Evolutionary conservation across 2,888 invertebrate genomes (phyloP).

Genomic region (Drosophila imparisetae): DNA sequence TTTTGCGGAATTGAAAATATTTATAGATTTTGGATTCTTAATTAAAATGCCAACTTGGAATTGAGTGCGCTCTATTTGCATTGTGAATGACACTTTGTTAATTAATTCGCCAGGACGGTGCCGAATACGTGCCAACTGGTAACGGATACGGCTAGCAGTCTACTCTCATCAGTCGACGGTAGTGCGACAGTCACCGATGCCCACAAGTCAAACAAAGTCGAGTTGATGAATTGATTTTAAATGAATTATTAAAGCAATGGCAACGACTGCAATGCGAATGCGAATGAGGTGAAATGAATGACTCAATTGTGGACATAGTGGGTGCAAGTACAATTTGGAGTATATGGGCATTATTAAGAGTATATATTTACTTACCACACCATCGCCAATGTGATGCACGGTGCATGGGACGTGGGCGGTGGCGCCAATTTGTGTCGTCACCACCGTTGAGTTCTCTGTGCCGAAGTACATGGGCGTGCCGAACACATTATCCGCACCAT

Average conservation of each 20-base stretch:
- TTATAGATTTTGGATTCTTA: constrained; percentile 37
- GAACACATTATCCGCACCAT: constrained; percentile 83
- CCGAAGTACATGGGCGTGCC: constrained; percentile 91
- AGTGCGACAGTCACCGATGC: constrained; percentile 1
- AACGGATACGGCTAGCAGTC: constrained; percentile 2
- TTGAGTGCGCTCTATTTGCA: constrained; percentile 47
- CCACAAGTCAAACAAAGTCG: constrained; percentile 62
- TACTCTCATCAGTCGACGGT: not conserved
- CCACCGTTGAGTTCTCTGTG: constrained; percentile 92
- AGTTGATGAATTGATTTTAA: constrained; percentile 71
- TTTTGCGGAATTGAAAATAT: not conserved
- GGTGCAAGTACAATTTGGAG: not conserved
- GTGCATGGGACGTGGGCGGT: constrained; percentile 93
- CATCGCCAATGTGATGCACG: constrained; percentile 94
- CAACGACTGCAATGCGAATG: constrained; percentile 3
- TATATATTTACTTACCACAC: constrained; percentile 89
- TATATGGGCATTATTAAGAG: constrained; percentile 1
- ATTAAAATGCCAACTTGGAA: constrained; percentile 46
- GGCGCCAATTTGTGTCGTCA: constrained; percentile 93
- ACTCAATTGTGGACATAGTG: constrained; percentile 18
- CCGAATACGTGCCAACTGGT: not conserved
- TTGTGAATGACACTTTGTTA: constrained; percentile 59
- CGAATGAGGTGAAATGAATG: constrained; percentile 17
- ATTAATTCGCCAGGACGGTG: constrained; percentile 40
- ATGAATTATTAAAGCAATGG: constrained; percentile 70